Base-by-base conservation (phyloP, 1,140 invertebrate genomes). In the Chrysoperla carnea region DNA sequence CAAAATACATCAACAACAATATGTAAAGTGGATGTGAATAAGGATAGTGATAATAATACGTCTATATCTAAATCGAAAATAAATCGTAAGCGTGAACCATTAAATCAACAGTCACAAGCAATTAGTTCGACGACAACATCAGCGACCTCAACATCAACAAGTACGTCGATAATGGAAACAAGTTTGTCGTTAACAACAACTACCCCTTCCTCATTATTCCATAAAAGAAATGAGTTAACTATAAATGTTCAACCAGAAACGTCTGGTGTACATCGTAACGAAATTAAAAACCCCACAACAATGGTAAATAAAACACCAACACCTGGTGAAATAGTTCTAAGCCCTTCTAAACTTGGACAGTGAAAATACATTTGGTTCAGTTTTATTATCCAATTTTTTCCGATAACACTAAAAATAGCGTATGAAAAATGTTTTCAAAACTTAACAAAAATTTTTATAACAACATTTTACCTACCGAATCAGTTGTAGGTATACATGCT, bases 291-390 rank as follows among this genome's bases (percentile, higher is more conserved):
- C 41, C 41, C 46, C 39, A 44, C 45, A 13, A 45, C 46, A 7
- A 46, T 46, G 7, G 40, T 46, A 15, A 48, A 46, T 35, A 44
- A 48, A 37, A 44, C 48, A 6, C 46, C 2, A 33, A 9, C 48
- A 29, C 61, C 60, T 47, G 60, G 58, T 46, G 63, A 62, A 40
- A 63, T 66, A 29, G 60, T 66, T 41, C 53, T 66, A 42, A 66
- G 62, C 51, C 63, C 63, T 44, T 57, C 63, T 41, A 62, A 63
- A 50, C 50, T 66, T 41, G 58, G 57, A 51, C 62, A 62, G 55
- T 62, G 58, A 57, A 39, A 43, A 14, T 36, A 47, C 36, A 43
- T 33, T 41, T 28, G 36, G 28, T n/a, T 7, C 36, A 40, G 35
- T 33, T 12, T 23, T 23, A 23, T 23, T 23, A 23, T 23, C 17